Base-by-base conservation (phyloP, 2,888 invertebrate genomes). In the Protodeltote pygarga region DNA sequence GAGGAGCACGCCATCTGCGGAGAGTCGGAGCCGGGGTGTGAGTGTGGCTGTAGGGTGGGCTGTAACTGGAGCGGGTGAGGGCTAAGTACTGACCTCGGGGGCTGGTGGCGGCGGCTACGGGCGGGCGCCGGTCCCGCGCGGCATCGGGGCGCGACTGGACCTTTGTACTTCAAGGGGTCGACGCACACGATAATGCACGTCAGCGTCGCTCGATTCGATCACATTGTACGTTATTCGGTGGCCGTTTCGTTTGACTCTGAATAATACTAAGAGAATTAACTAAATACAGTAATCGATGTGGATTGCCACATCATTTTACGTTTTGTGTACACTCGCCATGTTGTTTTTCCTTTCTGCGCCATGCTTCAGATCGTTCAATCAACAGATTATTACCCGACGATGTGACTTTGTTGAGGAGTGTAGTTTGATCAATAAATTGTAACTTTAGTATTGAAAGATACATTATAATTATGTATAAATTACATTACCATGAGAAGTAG, bases 1-100 rank as follows among this genome's bases (percentile, higher is more conserved):
- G 93, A 91, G 69, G 91, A 88, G 83, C 93, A 91, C 90, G 94
- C 94, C 93, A 94, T 93, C 88, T 91, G 72, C 33, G 37, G 32
- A 74, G 74, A 72, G 74, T 71, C 73, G 76, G 70, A 25, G 5
- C 72, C 71, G 65, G 61, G 52, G 47, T 59, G 44, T 29, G 32
- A 58, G 20, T n/a, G 25, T 20, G 27, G 25, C 32, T 14, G 15
- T 71, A 76, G 73, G 73, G 74, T 5, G n/a, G 16, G 13, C 67
- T 32, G 73, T 73, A 71, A 72, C 77, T 71, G 8, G 74, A 74
- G 73, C 10, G 21, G 73, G 71, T n/a, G n/a, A n/a, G n/a, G n/a
- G n/a, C n/a, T n/a, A n/a, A 68, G 64, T 64, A 65, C 57, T 54
- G 57, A 47, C 46, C 49, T 64, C 68, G 67, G 10, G 62, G 65